Conservation (phyloP, 2,888 invertebrate species). For the Cheilosia grossa region DNA sequence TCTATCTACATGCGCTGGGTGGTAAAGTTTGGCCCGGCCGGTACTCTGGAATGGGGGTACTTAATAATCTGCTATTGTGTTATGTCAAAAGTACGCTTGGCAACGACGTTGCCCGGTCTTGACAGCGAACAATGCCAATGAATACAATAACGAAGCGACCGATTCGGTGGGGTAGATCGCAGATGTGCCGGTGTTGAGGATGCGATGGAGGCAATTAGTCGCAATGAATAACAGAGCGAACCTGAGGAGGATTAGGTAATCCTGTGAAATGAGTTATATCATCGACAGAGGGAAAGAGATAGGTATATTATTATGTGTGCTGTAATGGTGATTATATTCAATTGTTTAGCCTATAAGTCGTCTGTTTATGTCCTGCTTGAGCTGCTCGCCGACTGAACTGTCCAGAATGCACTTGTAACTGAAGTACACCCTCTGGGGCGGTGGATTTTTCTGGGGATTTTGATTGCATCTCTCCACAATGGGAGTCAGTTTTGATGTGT, state of each 20-base stretch:
- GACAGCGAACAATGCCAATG: slow-evolving; percentile 81
- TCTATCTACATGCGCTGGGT: slow-evolving; percentile 34
- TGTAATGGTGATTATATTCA: not conserved
- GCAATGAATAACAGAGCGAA: slow-evolving; percentile 67
- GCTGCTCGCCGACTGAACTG: slow-evolving; percentile 76
- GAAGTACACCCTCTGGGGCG: slow-evolving; percentile 72
- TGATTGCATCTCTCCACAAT: slow-evolving; percentile 75
- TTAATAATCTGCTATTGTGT: slow-evolving; percentile 77
- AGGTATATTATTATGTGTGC: no score
- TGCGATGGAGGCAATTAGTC: slow-evolving; percentile 62
- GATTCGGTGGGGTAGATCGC: slow-evolving; percentile 25
- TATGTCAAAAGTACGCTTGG: slow-evolving; percentile 78
- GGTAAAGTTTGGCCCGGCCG: slow-evolving; percentile 23
- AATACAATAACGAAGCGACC: slow-evolving; percentile 82
- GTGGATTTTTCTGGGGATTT: slow-evolving; percentile 68
- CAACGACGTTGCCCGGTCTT: slow-evolving; percentile 76
- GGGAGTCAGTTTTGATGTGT: slow-evolving; percentile 73
- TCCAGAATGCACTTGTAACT: slow-evolving; percentile 76
- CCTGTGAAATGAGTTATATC: slow-evolving; percentile 14
- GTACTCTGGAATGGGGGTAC: slow-evolving; percentile 54
- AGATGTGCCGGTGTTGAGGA: slow-evolving; percentile 1
- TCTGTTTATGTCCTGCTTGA: slow-evolving; percentile 74
- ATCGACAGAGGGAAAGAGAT: no score
- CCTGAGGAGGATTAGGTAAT: slow-evolving; percentile 50
- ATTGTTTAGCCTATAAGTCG: slow-evolving; percentile 1